Percentiles rank a stretch among this genome's conserved stretches.
Evolutionary conservation across 2,888 invertebrate genomes (phyloP).

Genomic region (Emmelina monodactyla): DNA sequence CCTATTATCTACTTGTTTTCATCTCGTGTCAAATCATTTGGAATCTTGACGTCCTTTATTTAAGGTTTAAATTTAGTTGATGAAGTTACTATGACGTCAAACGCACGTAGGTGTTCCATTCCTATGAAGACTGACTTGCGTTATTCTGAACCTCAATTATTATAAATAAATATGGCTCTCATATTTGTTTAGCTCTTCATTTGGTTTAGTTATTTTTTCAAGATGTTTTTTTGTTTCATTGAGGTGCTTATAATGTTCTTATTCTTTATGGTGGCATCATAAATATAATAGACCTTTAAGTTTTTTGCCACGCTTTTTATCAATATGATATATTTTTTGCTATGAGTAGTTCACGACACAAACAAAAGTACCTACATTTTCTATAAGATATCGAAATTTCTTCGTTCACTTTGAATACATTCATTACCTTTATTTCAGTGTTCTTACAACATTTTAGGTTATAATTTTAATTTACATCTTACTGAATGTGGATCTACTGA

Average conservation of each 20-base stretch:
- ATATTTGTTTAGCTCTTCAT: constrained; percentile 62
- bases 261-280: no score
- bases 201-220: constrained; percentile 46
- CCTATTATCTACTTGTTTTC: constrained; percentile 23
- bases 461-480: no score
- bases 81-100: constrained; percentile 16
- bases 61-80: constrained; percentile 3
- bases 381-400: no score
- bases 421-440: no score
- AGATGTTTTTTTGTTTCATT: constrained; percentile 15
- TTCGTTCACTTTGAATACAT: no score
- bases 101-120: constrained; percentile 55
- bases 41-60: constrained; percentile 11
- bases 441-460: no score
- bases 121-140: constrained; percentile 54
- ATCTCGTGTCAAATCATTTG: constrained; percentile 6
- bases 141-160: constrained; percentile 43
- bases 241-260: constrained; percentile 14
- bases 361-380: no score
- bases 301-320: not conserved
- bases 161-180: constrained; percentile 52
- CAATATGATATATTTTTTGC: not conserved
- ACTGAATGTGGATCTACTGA: no score
- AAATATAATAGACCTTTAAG: no score
- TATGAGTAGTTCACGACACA: not conserved